Evolutionary conservation across 2,797 vertebrate species (phyloP), one percentile per base, ranked within the genome.

Genomic region (Merluccius polli): DNA sequence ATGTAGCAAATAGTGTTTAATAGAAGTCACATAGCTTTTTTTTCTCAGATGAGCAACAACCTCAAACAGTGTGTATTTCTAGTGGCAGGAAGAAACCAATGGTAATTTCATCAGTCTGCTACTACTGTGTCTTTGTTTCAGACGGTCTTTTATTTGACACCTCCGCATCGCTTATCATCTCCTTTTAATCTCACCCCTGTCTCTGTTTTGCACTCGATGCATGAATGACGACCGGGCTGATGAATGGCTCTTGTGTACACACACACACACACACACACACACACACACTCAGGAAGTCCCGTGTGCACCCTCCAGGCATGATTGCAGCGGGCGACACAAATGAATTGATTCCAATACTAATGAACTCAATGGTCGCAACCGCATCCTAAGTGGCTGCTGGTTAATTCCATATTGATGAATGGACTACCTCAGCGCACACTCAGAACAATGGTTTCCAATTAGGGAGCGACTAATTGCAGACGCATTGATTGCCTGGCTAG

Each of bases 341-440:
- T 87, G 59, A 90, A 90, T 87, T 88, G 86, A 90, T 92, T 90
- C 81, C 79, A 83, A 80, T 85, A 83, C 82, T 89, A 87, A 88
- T 90, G 70, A 90, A 90, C 81, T 87, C 74, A 73, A 69, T 87
- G 86, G 88, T 89, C 76, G 86, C 77, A 90, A 89, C 88, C 82
- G 81, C 72, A 79, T 81, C 84, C 83, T 90, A 89, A 92, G 90
- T 89, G 89, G 87, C 86, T 85, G 83, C 83, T 89, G 86, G 86
- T 91, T 92, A 84, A 92, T 91, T 92, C 90, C 84, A 89, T 88
- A 90, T 89, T 90, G 89, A 92, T 89, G 81, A 87, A 89, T 87
- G 86, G 88, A 90, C 79, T 85, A 85, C 82, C 83, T 74, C 67
- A 68, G 83, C 78, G 68, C 15, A 73, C 48, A 73, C 84, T 85